A percentile compares a stretch with the other conserved stretches of the same genome.
Conservation (phyloP, 2,888 invertebrate genomes). For the Mongoloraphidia duomilia region DNA sequence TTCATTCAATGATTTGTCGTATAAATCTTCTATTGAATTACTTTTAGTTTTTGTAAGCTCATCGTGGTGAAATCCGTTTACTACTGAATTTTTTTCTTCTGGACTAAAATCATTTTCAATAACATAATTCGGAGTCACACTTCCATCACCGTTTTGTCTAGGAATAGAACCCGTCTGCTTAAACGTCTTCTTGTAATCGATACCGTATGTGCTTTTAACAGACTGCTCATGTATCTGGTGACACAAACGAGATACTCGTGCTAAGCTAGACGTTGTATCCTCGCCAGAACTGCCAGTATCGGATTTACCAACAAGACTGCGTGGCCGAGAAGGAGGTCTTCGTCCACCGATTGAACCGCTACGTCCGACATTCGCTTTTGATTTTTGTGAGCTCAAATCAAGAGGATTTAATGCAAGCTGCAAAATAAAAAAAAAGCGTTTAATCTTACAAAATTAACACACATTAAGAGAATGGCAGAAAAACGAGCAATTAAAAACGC, state of each 20-base stretch:
- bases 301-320: conserved; percentile 11
- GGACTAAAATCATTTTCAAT: too few species aligned
- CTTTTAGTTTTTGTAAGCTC: conserved; percentile 28
- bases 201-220: conserved; percentile 24
- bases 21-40: conserved; percentile 35
- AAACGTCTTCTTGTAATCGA: background rate
- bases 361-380: conserved; percentile 34
- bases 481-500: background rate
- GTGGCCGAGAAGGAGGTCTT: conserved; percentile 34
- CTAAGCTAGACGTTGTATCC: conserved; percentile 21
- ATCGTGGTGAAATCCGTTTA: conserved; percentile 10
- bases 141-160: conserved; percentile 21
- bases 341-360: conserved; percentile 32
- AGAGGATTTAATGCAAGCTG: conserved; percentile 34
- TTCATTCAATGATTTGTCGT: conserved; percentile 19
- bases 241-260: conserved; percentile 31
- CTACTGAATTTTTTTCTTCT: too few species aligned
- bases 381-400: conserved; percentile 34
- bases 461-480: too few species aligned
- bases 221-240: conserved; percentile 32
- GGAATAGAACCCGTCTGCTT: background rate
- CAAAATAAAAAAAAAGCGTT: conserved; percentile 13
- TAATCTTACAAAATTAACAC: too few species aligned
- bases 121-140: conserved; percentile 9
- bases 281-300: conserved; percentile 8